A percentile compares a stretch with the other conserved stretches of the same genome.
These are phyloP conservation scores for Polypterus bichir DNA, from an alignment of 2,113 vertebrate species.

Conservation along the genomic window DNA sequence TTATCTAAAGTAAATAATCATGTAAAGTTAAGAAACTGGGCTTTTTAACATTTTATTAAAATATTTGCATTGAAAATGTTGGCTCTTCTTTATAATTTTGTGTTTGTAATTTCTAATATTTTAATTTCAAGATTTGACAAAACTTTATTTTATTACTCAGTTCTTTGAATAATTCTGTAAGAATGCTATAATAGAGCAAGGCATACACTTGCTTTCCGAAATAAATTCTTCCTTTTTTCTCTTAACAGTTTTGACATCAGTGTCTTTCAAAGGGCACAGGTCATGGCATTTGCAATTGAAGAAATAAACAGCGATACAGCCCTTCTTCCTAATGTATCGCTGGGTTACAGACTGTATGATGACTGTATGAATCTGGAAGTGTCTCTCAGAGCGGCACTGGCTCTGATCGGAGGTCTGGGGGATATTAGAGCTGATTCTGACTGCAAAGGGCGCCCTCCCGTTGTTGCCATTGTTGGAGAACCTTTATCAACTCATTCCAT, in stretches of 20 bases:
- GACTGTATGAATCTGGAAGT: not conserved
- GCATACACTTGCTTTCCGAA: not conserved
- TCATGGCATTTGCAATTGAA: slow-evolving; percentile 8
- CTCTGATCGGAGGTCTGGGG: not conserved
- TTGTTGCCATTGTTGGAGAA: slow-evolving; percentile 2
- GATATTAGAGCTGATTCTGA: not conserved
- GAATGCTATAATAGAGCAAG: too few relatives aligned
- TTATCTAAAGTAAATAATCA: too few relatives aligned
- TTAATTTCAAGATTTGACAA: too few relatives aligned
- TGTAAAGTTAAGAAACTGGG: too few relatives aligned
- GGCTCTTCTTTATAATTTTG: too few relatives aligned
- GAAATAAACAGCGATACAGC: slow-evolving; percentile 7
- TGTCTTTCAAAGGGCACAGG: not conserved
- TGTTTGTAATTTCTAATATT: too few relatives aligned
- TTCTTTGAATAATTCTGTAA: too few relatives aligned
- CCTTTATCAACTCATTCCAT: not conserved
- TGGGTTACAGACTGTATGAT: slow-evolving; percentile 6
- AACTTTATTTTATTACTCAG: too few relatives aligned
- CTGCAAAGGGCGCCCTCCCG: not conserved
- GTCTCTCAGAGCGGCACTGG: not conserved
- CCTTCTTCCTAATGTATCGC: slow-evolving; percentile 6
- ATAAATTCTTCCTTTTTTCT: too few relatives aligned
- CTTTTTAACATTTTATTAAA: too few relatives aligned
- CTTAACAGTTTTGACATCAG: not conserved
- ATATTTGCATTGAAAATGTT: too few relatives aligned